phyloP scores from a whole-genome alignment of 2,113 vertebrate species.

The Podiceps cristatus region DNA sequence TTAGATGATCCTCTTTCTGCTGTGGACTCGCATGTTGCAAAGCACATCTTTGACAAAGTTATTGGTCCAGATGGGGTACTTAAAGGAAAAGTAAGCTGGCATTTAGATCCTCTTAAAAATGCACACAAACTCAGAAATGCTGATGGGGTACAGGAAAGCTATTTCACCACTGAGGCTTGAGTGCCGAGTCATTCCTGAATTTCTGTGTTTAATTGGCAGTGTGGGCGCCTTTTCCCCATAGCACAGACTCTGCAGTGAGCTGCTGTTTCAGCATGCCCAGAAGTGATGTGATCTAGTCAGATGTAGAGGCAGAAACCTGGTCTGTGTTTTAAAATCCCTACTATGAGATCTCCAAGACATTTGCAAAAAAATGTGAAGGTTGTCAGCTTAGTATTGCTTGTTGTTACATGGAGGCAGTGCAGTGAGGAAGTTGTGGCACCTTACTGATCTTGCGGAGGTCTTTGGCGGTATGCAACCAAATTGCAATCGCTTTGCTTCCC shows the following conservation, averaged over 20 bases:
- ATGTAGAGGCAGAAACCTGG: background rate
- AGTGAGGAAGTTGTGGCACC: background rate
- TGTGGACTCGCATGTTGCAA: conserved; percentile 93
- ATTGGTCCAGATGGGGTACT: conserved; percentile 91
- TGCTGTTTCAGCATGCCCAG: background rate
- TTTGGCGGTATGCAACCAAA: background rate
- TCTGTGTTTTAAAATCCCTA: background rate
- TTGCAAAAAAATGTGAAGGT: background rate
- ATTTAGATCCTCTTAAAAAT: background rate
- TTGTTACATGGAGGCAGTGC: background rate
- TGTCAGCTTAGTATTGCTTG: background rate
- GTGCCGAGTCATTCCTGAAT: background rate
- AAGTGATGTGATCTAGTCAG: background rate
- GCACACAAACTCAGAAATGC: rapidly evolving
- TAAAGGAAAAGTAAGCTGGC: conserved; percentile 86
- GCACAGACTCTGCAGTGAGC: background rate
- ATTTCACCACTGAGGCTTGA: background rate
- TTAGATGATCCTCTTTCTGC: conserved; percentile 95
- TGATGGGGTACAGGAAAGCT: background rate
- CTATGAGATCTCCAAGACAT: background rate
- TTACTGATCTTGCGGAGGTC: background rate
- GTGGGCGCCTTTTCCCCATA: background rate
- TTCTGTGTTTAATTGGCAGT: background rate
- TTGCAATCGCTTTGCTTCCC: background rate
- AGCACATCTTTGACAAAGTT: conserved; percentile 95